These are phyloP conservation scores for Radopholus similis DNA, from an alignment of 1,140 invertebrate species.

Conservation along the genomic window DNA sequence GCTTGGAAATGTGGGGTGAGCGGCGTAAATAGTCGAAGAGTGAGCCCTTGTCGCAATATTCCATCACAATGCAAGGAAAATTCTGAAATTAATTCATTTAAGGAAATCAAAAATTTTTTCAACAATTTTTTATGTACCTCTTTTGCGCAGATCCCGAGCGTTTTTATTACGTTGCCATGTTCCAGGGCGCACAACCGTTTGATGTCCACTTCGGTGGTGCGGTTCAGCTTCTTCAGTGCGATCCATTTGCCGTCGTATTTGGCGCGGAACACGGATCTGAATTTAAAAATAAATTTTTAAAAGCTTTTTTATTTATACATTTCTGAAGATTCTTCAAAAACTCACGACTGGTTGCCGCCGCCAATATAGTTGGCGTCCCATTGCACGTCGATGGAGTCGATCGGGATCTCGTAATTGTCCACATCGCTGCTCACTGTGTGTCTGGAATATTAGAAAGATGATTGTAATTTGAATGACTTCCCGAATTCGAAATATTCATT, in stretches of 20 bases:
- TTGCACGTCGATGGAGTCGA: constrained; percentile 30
- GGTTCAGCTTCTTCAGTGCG: constrained; percentile 79
- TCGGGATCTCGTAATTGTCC: constrained; percentile 10
- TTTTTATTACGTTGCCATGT: constrained; percentile 88
- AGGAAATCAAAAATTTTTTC: neutral
- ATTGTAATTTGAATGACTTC: neutral
- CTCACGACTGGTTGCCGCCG: constrained; percentile 38
- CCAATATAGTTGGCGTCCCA: constrained; percentile 48
- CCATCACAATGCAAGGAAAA: constrained; percentile 43
- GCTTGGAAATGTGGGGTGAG: constrained; percentile 76
- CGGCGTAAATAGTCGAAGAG: constrained; percentile 71
- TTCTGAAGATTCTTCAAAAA: too few species aligned
- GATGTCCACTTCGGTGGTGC: constrained; percentile 89
- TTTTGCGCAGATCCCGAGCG: constrained; percentile 66
- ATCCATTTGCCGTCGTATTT: constrained; percentile 65
- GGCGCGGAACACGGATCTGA: constrained; percentile 75
- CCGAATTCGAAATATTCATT: neutral
- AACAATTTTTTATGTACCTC: neutral
- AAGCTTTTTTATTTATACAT: too few species aligned
- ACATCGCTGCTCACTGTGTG: constrained; percentile 8
- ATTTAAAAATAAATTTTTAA: too few species aligned
- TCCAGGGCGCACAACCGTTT: constrained; percentile 86
- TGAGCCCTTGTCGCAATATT: constrained; percentile 41
- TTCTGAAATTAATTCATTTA: constrained; percentile 24
- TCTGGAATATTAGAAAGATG: neutral